Evolutionary conservation across 1,140 invertebrate genomes (phyloP), one percentile per base, ranked within the genome.

Genomic region (Drosophila cardini): DNA sequence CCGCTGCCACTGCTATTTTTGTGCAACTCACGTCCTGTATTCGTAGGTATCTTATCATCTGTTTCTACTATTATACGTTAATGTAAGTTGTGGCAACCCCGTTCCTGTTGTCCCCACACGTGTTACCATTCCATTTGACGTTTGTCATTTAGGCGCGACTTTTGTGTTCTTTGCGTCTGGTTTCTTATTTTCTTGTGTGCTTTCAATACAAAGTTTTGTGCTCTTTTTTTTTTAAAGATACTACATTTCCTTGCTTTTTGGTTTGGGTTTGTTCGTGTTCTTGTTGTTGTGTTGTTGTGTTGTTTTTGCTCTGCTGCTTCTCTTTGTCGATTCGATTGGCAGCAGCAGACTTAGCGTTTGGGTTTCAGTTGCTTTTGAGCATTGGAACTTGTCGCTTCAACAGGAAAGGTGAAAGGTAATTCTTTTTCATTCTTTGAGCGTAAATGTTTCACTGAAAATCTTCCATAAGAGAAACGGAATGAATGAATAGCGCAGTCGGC

Each of bases 321-420:
- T 78, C 74, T 73, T 69, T 55, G 72, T 69, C 69, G 52, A 55
- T 77, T 26, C 21, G 21, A 26, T 26, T 26, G 21, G 21, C 81
- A 43, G 32, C 53, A 48, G 53, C 57, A 72, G 56, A 67, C 63
- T 82, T 68, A 53, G 62, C 53, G 46, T 63, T 82, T 70, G 53
- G 63, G 64, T 64, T 82, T 82, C 50, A 82, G 83, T 86, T 87
- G 83, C 64, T 48, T 45, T 67, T 67, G 83, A 82, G 73, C 82
- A 70, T 79, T 87, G 82, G 69, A 81, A 62, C 73, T 80, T 67
- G 81, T 77, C 78, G 83, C 74, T 71, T 87, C 79, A 62, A 34
- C 52, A 63, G 34, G n/a, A 26, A 26, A 26, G 21, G 21, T 26
- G 21, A 62, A 71, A 64, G 76, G 69, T 72, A 80, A 64, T 60